A percentile compares a stretch with the other conserved stretches of the same genome.
These are phyloP conservation scores for Acrobasis suavella DNA, from an alignment of 2,888 invertebrate genomes.

Conservation along the genomic window DNA sequence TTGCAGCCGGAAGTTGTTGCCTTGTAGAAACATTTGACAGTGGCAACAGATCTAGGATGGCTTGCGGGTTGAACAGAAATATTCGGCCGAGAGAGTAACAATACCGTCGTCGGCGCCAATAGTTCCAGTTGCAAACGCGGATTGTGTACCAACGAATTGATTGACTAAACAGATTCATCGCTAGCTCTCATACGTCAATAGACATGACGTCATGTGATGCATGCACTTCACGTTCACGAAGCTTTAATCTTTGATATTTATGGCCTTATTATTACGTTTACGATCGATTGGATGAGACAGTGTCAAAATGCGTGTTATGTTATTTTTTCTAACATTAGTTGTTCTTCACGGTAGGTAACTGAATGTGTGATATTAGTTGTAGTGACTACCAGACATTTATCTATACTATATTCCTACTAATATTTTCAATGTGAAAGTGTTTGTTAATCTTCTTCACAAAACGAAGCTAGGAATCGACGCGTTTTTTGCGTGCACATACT, in stretches of 20 bases:
- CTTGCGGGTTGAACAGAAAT: slow-evolving; percentile 27
- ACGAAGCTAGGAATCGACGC: too few species aligned
- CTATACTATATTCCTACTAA: too few species aligned
- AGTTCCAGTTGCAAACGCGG: slow-evolving; percentile 38
- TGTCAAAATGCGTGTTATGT: background rate
- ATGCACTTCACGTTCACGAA: slow-evolving; percentile 66
- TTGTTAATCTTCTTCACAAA: too few species aligned
- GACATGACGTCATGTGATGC: slow-evolving; percentile 78
- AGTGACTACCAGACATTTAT: slow-evolving; percentile 36
- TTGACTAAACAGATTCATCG: slow-evolving; percentile 63
- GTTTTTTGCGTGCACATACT: too few species aligned
- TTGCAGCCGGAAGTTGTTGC: slow-evolving; percentile 42
- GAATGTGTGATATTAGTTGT: slow-evolving; percentile 76
- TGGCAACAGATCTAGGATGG: slow-evolving; percentile 23
- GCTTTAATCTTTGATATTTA: slow-evolving; percentile 68
- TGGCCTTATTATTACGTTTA: slow-evolving; percentile 53
- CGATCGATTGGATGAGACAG: slow-evolving; percentile 34
- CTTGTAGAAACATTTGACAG: slow-evolving; percentile 29
- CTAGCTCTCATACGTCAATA: slow-evolving; percentile 78
- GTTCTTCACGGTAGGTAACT: slow-evolving; percentile 39
- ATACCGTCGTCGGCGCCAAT: slow-evolving; percentile 8
- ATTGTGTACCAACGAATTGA: slow-evolving; percentile 46
- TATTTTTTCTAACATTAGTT: slow-evolving; percentile 3
- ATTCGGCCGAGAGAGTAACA: slow-evolving; percentile 9
- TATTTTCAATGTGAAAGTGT: too few species aligned